These are phyloP conservation scores for Protophormia terraenovae DNA, from an alignment of 2,888 invertebrate genomes.

Conservation along the genomic window DNA sequence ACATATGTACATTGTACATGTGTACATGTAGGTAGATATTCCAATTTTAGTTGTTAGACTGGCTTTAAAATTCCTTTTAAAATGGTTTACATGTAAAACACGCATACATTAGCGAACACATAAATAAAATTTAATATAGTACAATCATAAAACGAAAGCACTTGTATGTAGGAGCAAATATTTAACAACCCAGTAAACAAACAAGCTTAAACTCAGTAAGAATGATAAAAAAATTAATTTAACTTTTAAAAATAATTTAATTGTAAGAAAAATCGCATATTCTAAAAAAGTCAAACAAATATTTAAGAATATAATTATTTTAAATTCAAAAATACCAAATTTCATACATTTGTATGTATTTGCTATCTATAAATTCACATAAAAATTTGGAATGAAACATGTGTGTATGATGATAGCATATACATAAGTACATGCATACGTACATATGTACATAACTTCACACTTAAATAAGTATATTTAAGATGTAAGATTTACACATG, in stretches of 20 bases:
- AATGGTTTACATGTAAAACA: constrained; percentile 34
- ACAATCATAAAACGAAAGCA: constrained; percentile 53
- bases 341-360: background rate
- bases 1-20: background rate
- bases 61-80: constrained; percentile 3
- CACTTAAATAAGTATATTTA: background rate
- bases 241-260: too few relatives aligned
- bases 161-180: constrained; percentile 31
- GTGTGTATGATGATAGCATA: background rate
- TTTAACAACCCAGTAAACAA: background rate
- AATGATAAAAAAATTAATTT: too few relatives aligned
- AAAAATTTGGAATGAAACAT: too few relatives aligned
- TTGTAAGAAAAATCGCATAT: too few relatives aligned
- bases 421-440: background rate
- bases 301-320: too few relatives aligned
- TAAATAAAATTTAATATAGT: constrained; percentile 59
- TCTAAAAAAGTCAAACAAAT: too few relatives aligned
- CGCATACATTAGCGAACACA: constrained; percentile 49
- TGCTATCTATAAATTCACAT: too few relatives aligned
- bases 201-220: too few relatives aligned
- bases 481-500: constrained; percentile 32
- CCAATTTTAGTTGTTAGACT: background rate
- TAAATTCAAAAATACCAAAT: too few relatives aligned
- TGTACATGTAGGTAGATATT: background rate
- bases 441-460: background rate